A percentile compares a stretch with the other conserved stretches of the same genome.
Evolutionary conservation across 2,113 vertebrate species (phyloP).

Genomic region (Leptocoma aspasia): DNA sequence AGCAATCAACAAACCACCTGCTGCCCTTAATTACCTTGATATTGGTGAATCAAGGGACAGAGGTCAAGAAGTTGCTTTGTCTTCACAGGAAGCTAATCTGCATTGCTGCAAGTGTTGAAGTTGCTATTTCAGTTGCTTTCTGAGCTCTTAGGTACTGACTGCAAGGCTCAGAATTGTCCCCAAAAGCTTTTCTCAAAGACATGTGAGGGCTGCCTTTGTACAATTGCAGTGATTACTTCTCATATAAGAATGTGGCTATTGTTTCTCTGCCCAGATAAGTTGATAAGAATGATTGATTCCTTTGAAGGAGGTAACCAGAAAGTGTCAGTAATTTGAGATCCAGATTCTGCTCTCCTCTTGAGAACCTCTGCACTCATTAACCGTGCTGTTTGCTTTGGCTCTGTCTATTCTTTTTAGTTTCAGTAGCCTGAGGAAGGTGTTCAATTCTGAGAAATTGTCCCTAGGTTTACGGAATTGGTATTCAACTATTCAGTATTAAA

Average conservation of each 20-base stretch:
- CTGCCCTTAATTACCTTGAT: neutral
- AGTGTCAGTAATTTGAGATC: neutral
- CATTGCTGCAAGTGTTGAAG: neutral
- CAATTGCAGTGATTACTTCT: neutral
- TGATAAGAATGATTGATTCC: conserved; percentile 1
- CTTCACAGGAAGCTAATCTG: neutral
- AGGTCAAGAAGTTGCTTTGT: neutral
- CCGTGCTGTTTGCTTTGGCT: neutral
- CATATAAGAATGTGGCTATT: conserved; percentile 2
- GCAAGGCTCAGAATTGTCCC: neutral
- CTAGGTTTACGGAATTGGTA: neutral
- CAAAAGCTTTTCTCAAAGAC: neutral
- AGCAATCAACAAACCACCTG: neutral
- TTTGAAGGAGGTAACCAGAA: neutral
- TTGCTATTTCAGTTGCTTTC: neutral
- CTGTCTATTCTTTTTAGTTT: neutral
- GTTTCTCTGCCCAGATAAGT: conserved; percentile 18
- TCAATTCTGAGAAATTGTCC: neutral
- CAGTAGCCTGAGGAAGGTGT: neutral
- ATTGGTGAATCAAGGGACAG: neutral
- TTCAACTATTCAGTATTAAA: neutral
- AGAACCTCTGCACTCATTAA: neutral
- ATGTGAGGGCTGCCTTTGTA: neutral
- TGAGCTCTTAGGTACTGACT: neutral
- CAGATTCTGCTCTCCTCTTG: neutral